Evolutionary conservation across 2,113 vertebrate genomes (phyloP), one percentile per base, ranked within the genome.

Genomic region (Cryptoleucopteryx plumbea): DNA sequence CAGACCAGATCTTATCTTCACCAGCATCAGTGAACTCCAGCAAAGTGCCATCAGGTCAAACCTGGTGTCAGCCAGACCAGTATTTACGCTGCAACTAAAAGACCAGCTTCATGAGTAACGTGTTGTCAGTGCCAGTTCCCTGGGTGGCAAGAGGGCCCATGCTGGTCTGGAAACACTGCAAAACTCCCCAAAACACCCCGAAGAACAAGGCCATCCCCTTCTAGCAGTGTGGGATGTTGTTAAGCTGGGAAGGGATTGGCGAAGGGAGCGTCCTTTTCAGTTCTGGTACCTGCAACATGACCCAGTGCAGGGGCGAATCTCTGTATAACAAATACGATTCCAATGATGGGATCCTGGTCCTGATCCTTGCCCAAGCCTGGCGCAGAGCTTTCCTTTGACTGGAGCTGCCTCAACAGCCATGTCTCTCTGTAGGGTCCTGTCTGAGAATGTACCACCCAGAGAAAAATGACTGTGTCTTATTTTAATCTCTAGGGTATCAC

Each of bases 271-370:
- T 68, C 36, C 62, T 55, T 7, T 13, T 47, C 16, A 4, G 11
- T 3, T 55, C 31, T 73, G 67, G 34, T 27, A 38, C 13, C 22
- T 56, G 68, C 56, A 45, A 65, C 27, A 2, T 8, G 36, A 36
- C 36, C 22, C 26, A 48, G 19, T 0, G 0, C 27, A 43, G 22
- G 22, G 12, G 31, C 1, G 0, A 59, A n/a, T 17, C 29, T 73
- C 53, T n/a, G 18, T 34, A 45, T 15, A 36, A 34, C 16, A n/a
- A 56, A 61, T 8, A 45, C 0, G 0, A 42, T 86, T 72, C 27
- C 23, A 23, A 7, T 29, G 16, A 29, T 0, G 2, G 26, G 11
- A 63, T 36, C 34, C 62, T 21, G 3, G 43, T 53, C 48, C 53
- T 21, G 31, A 62, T 10, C 42, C n/a, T 53, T 63, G 34, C 48